These are phyloP conservation scores for Heliconius himera DNA, from an alignment of 1,140 invertebrate species.

Conservation along the genomic window DNA sequence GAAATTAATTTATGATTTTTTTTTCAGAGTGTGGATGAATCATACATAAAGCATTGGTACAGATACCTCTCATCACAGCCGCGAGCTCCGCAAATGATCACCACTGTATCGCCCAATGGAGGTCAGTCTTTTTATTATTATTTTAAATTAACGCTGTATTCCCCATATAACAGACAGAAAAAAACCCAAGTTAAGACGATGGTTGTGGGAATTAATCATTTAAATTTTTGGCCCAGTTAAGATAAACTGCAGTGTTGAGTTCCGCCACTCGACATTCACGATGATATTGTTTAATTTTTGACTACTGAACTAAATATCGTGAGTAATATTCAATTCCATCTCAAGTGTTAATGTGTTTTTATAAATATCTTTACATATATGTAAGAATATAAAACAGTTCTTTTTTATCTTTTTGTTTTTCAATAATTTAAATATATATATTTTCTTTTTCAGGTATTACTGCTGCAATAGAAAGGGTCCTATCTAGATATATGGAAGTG, in stretches of 20 bases:
- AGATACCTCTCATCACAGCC: slow-evolving; percentile 88
- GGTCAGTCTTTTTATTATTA: slow-evolving; percentile 44
- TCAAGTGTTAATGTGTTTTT: too few relatives aligned
- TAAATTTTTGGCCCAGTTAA: too few relatives aligned
- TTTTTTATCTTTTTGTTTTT: too few relatives aligned
- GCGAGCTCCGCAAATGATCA: slow-evolving; percentile 88
- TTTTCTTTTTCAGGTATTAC: slow-evolving; percentile 52
- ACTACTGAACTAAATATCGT: too few relatives aligned
- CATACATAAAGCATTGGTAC: slow-evolving; percentile 88
- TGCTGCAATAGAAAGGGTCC: slow-evolving; percentile 64
- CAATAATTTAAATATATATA: neutral
- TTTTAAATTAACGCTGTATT: neutral
- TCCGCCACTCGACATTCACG: too few relatives aligned
- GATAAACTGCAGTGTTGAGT: too few relatives aligned
- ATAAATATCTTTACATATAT: too few relatives aligned
- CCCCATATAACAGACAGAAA: neutral
- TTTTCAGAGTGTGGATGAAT: slow-evolving; percentile 87
- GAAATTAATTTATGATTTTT: neutral
- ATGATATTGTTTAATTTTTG: too few relatives aligned
- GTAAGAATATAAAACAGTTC: too few relatives aligned
- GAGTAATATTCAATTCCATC: too few relatives aligned
- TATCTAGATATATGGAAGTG: slow-evolving; percentile 90
- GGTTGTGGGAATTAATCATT: too few relatives aligned
- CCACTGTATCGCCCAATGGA: slow-evolving; percentile 48
- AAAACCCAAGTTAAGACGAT: too few relatives aligned